Conservation (phyloP, 2,797 vertebrate genomes). For the Rhinogobio ventralis region DNA sequence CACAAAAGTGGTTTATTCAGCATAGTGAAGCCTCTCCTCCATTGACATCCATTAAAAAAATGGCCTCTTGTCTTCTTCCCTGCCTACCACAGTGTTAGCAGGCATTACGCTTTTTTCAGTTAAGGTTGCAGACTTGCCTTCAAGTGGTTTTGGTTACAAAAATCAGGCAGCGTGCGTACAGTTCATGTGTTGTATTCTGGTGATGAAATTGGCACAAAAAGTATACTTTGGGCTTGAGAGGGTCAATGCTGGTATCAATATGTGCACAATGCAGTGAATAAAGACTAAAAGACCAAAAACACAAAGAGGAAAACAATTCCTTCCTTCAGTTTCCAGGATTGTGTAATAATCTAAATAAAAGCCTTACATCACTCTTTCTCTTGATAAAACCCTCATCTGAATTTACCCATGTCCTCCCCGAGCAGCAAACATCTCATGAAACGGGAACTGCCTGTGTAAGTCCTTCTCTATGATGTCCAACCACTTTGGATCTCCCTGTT, state of each 20-base stretch:
- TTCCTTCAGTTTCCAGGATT: constrained; percentile 5
- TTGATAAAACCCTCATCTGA: neutral
- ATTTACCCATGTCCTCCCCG: constrained; percentile 88
- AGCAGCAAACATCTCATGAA: constrained; percentile 92
- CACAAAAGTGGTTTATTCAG: neutral
- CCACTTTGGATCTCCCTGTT: constrained; percentile 90
- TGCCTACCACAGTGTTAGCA: no score
- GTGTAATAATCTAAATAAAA: neutral
- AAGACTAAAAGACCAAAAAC: neutral
- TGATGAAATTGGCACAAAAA: neutral
- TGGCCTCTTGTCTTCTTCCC: no score
- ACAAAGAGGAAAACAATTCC: neutral
- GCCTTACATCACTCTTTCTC: neutral
- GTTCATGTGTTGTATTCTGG: neutral
- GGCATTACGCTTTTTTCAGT: no score
- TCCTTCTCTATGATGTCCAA: constrained; percentile 93
- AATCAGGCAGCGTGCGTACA: neutral
- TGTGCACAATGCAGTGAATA: neutral
- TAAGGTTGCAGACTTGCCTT: neutral
- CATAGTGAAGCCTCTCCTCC: neutral
- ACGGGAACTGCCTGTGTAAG: constrained; percentile 90
- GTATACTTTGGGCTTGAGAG: neutral
- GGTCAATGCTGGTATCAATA: neutral
- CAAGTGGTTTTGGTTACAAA: neutral
- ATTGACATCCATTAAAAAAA: neutral